Conservation (phyloP, 2,113 vertebrate species). For the Eclectus roratus region DNA sequence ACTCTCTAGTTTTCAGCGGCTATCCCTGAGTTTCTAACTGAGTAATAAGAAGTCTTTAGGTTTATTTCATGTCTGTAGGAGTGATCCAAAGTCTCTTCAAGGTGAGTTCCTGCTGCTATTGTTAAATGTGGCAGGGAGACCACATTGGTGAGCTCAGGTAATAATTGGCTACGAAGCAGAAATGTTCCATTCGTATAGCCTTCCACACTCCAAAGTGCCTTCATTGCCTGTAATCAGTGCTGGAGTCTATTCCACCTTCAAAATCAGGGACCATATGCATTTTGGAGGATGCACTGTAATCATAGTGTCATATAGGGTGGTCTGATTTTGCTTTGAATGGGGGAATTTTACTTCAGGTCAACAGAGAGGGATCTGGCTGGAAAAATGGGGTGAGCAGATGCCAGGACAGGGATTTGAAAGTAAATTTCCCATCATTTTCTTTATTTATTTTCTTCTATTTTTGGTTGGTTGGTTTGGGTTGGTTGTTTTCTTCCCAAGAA, state of each 20-base stretch:
- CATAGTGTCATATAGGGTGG: background rate
- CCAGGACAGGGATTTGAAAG: background rate
- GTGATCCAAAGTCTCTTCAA: slow-evolving; percentile 43
- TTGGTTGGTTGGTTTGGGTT: background rate
- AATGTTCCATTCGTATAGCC: background rate
- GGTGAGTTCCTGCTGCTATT: slow-evolving; percentile 55
- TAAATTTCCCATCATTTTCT: background rate
- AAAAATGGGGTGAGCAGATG: background rate
- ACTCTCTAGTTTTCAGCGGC: slow-evolving; percentile 59
- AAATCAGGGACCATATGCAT: background rate
- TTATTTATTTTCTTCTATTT: background rate
- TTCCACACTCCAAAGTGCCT: background rate
- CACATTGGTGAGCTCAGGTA: background rate
- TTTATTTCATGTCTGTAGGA: slow-evolving; percentile 60
- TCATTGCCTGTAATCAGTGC: background rate
- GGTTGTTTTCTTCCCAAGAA: background rate
- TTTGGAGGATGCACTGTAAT: background rate
- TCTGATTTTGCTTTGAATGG: background rate
- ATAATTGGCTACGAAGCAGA: slow-evolving; percentile 53
- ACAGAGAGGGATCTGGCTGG: background rate
- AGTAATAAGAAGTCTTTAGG: slow-evolving; percentile 66
- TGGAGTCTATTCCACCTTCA: background rate
- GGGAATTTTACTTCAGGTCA: background rate
- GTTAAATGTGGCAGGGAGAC: slow-evolving; percentile 45
- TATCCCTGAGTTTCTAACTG: slow-evolving; percentile 32